Conservation (phyloP, 2,888 invertebrate species). For the Stenoptilia bipunctidactyla region DNA sequence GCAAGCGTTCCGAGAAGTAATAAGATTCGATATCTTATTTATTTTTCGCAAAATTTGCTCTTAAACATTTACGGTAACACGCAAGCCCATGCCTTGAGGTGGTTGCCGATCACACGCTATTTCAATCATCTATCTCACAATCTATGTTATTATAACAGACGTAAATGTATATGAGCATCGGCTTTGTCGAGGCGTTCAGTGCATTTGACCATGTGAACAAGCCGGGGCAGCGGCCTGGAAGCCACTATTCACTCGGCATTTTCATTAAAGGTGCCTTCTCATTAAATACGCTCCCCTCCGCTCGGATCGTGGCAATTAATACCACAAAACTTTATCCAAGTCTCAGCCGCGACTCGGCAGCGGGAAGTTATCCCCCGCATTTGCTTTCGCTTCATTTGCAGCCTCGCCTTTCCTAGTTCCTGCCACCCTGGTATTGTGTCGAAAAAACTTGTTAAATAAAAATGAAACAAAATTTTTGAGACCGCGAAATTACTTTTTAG, state of each 20-base stretch:
- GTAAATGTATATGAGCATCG: too few species aligned
- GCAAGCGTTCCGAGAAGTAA: too few species aligned
- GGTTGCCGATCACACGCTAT: slow-evolving; percentile 30
- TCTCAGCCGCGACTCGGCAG: slow-evolving; percentile 25
- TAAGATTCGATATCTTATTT: too few species aligned
- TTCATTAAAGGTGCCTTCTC: slow-evolving; percentile 64
- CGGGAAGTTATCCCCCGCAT: slow-evolving; percentile 39
- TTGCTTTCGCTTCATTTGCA: slow-evolving; percentile 40
- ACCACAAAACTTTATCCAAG: slow-evolving; percentile 56
- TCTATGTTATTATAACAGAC: slow-evolving; percentile 25
- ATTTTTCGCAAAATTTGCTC: too few species aligned
- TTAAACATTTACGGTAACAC: too few species aligned
- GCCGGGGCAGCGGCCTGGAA: slow-evolving; percentile 25
- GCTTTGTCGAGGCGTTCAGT: too few species aligned
- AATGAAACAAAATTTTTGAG: too few species aligned
- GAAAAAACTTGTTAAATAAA: not conserved
- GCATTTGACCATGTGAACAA: too few species aligned
- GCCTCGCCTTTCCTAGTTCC: slow-evolving; percentile 18
- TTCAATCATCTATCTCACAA: slow-evolving; percentile 42
- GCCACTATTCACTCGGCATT: slow-evolving; percentile 37
- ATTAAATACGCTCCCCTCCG: slow-evolving; percentile 54
- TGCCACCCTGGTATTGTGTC: slow-evolving; percentile 20
- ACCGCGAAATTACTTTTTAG: too few species aligned
- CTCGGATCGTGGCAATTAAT: slow-evolving; percentile 51
- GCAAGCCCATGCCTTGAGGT: too few species aligned